Conservation (phyloP, 2,113 vertebrate genomes). For the Catharus bicknelli region DNA sequence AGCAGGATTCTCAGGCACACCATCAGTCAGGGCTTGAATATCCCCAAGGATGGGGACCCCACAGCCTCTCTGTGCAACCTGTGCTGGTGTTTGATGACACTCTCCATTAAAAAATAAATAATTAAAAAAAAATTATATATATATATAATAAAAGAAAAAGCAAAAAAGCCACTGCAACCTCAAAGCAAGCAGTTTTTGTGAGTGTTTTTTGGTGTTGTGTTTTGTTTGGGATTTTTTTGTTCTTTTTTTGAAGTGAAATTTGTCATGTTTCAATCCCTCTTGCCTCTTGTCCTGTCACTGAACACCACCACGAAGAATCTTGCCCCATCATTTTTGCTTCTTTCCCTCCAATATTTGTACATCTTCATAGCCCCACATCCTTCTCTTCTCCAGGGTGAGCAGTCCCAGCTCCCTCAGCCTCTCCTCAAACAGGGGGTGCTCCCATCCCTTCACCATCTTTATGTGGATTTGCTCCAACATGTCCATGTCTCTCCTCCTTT, state of each 20-base stretch:
- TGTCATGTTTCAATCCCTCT: neutral
- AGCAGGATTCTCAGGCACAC: neutral
- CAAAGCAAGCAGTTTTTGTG: neutral
- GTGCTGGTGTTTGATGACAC: neutral
- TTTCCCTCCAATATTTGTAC: neutral
- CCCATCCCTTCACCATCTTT: neutral
- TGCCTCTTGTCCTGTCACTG: neutral
- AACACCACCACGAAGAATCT: neutral
- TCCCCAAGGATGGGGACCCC: neutral
- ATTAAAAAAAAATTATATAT: too few species aligned
- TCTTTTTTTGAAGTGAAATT: neutral
- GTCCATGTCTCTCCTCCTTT: neutral
- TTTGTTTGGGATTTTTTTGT: too few species aligned
- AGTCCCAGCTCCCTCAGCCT: neutral
- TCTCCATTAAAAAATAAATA: too few species aligned
- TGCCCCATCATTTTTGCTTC: accelerated
- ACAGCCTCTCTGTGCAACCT: neutral
- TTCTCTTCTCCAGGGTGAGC: neutral
- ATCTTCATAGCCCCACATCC: neutral
- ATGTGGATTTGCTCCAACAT: neutral
- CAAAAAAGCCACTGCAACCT: neutral
- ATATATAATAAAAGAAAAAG: too few species aligned
- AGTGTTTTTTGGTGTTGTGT: too few species aligned
- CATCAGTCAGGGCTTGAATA: neutral
- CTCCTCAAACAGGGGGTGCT: neutral